These are phyloP conservation scores for Trachelus stipa DNA, from an alignment of 2,888 invertebrate genomes.

Conservation along the genomic window DNA sequence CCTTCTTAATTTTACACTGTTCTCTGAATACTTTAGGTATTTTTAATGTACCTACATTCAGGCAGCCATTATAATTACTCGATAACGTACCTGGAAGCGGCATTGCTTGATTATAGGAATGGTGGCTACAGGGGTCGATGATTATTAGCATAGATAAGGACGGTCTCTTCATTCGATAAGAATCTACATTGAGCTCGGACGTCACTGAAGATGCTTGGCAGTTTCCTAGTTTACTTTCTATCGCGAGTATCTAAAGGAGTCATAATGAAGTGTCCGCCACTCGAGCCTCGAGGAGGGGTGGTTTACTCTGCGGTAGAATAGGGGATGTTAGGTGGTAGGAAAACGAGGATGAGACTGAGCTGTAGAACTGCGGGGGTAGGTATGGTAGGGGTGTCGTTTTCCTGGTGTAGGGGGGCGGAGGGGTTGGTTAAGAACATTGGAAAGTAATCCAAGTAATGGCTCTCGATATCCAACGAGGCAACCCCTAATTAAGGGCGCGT, in stretches of 20 bases:
- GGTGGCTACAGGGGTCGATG: too few relatives aligned
- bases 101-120: too few relatives aligned
- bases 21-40: too few relatives aligned
- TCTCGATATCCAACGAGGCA: conserved; percentile 36
- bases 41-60: too few relatives aligned
- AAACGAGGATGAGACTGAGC: too few relatives aligned
- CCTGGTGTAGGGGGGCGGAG: conserved; percentile 13
- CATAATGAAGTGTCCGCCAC: conserved; percentile 3
- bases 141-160: too few relatives aligned
- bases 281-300: not conserved
- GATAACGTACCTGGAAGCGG: too few relatives aligned
- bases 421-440: conserved; percentile 31
- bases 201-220: too few relatives aligned
- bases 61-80: too few relatives aligned
- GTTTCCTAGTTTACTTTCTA: not conserved
- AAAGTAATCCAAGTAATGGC: conserved; percentile 51
- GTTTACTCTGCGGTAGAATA: not conserved
- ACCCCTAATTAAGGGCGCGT: conserved; percentile 41
- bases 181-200: too few relatives aligned
- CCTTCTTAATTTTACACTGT: too few relatives aligned
- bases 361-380: not conserved
- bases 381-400: conserved; percentile 14
- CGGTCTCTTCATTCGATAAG: too few relatives aligned
- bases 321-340: not conserved
- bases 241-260: not conserved